These are phyloP conservation scores for Tragopan temminckii DNA, from an alignment of 2,797 vertebrate species.

Conservation along the genomic window DNA sequence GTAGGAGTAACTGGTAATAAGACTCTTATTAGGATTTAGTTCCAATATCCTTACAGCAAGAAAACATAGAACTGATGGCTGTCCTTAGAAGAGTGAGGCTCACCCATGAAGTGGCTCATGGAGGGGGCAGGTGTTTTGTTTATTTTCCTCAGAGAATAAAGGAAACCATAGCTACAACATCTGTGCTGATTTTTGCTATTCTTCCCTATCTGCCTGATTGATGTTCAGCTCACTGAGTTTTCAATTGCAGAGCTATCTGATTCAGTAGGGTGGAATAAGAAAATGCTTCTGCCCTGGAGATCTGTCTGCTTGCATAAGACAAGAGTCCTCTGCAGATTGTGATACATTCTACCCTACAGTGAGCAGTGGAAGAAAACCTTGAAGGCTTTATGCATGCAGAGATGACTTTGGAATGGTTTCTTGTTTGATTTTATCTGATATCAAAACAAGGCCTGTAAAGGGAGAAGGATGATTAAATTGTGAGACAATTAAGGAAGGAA, in stretches of 20 bases:
- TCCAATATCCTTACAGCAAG: not conserved
- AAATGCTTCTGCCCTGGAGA: not conserved
- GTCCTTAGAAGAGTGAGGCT: not conserved
- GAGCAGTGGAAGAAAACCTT: not conserved
- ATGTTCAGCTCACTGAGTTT: not conserved
- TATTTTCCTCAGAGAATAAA: not conserved
- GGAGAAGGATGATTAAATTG: not conserved
- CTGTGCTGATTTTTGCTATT: not conserved
- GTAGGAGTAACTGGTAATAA: not conserved
- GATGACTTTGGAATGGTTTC: not conserved
- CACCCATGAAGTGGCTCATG: not conserved
- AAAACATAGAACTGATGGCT: not conserved
- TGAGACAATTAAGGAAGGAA: not conserved
- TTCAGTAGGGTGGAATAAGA: not conserved
- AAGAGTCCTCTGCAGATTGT: not conserved
- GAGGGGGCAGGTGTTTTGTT: not conserved
- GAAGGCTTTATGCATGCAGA: not conserved
- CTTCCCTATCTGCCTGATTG: not conserved
- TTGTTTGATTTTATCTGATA: not conserved
- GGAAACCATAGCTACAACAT: not conserved
- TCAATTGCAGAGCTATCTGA: not conserved
- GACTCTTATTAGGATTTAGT: not conserved
- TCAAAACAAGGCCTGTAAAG: not conserved
- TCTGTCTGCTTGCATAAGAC: not conserved
- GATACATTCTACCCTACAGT: not conserved